Conservation (phyloP, 2,797 vertebrate genomes). For the Novumbra hubbsi region DNA sequence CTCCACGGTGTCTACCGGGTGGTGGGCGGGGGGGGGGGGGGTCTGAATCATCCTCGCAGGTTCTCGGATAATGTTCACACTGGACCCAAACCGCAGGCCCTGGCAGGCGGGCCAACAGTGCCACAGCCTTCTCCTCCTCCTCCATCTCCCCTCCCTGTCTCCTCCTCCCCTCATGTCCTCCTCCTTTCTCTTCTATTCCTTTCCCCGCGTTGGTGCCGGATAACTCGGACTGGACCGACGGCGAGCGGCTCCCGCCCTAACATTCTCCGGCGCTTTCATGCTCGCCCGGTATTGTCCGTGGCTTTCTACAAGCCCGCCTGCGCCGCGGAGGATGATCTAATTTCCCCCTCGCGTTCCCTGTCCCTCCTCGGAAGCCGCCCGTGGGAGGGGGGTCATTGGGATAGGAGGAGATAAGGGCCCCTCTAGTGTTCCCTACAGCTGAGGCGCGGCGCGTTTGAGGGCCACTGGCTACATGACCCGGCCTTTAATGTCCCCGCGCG, state of each 20-base stretch:
- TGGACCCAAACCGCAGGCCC: neutral
- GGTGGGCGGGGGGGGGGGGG: neutral
- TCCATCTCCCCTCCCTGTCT: neutral
- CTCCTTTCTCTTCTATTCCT: neutral
- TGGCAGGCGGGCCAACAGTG: neutral
- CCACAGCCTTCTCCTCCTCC: neutral
- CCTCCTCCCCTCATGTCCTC: neutral
- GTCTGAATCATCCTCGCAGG: neutral
- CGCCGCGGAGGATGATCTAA: slow-evolving; percentile 66
- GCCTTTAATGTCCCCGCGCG: neutral
- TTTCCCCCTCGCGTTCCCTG: slow-evolving; percentile 43
- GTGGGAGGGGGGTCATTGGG: slow-evolving; percentile 54
- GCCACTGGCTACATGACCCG: neutral
- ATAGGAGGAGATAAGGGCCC: slow-evolving; percentile 26
- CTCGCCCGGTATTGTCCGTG: slow-evolving; percentile 56
- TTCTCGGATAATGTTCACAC: neutral
- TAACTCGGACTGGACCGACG: neutral
- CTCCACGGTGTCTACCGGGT: neutral
- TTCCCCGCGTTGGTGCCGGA: neutral
- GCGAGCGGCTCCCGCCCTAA: neutral
- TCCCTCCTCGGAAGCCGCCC: slow-evolving; percentile 30
- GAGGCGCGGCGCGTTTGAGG: slow-evolving; percentile 28
- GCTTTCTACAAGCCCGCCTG: slow-evolving; percentile 58
- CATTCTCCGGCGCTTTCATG: neutral
- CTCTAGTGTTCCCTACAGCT: slow-evolving; percentile 42